Base-by-base conservation (phyloP, 2,888 invertebrate genomes). In the Sarcophaga subvicina region DNA sequence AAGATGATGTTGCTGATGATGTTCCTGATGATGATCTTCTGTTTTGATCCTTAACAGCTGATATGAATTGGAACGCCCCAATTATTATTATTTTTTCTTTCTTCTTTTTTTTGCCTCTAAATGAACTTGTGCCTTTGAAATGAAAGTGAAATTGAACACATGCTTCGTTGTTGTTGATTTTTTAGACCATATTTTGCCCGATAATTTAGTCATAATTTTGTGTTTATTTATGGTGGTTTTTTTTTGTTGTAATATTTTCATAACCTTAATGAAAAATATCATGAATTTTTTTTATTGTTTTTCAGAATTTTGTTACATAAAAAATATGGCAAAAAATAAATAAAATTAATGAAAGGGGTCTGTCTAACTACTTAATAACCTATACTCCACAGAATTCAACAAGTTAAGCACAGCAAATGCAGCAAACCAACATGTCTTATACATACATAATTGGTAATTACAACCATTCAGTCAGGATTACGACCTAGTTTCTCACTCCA, bases 181-280 rank as follows among this genome's bases (percentile, higher is more conserved):
- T 70, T n/a, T 37, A 72, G n/a, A 47, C 63, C 49, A 86, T 80
- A 83, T 75, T 63, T 76, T 80, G 20, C 17, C 27, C 45, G 2
- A 71, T 62, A 87, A 84, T 84, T 67, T 71, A 79, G 84, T 81
- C 86, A 87, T 87, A 87, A 81, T 78, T 87, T 87, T 54, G 75
- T 64, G 64, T 78, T 78, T 59, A 60, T 86, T 86, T 86, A 75
- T 83, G 72, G 45, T 47, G 64, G 54, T 69, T 72, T 64, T 80
- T 80, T 59, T 70, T 64, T 49, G 45, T 70, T 27, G 27, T 27
- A 27, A 27, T 27, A 27, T 27, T 27, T 27, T 27, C 27, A 27
- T 27, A 27, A 27, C 59, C 59, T 71, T 78, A 75, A 87, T 84
- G 49, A 84, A 72, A 84, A 84, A 11, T 73, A 64, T 10, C 64